Conservation (phyloP, 2,113 vertebrate genomes). For the Australoheros scitulus region DNA sequence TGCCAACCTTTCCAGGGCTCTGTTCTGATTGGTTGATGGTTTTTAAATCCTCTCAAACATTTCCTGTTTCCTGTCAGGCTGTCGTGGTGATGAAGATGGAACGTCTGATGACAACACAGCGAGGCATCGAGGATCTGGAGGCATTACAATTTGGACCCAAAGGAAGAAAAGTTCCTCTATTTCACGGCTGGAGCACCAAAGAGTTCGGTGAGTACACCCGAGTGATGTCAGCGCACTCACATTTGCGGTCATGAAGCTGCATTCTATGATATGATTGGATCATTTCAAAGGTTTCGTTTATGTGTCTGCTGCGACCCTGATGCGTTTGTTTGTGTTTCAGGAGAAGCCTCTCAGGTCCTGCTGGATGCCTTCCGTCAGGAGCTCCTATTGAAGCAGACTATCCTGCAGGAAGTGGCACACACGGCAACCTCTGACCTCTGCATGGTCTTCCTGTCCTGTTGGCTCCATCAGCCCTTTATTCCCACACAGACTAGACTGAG, state of each 20-base stretch:
- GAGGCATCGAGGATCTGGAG: constrained; percentile 87
- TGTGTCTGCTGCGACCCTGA: not conserved
- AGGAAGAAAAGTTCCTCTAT: constrained; percentile 74
- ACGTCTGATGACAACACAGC: constrained; percentile 83
- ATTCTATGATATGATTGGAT: not conserved
- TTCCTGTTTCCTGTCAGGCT: constrained; percentile 42
- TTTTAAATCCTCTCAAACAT: not conserved
- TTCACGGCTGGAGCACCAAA: constrained; percentile 87
- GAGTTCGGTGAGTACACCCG: constrained; percentile 83
- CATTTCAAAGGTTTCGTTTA: not conserved
- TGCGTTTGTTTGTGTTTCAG: constrained; percentile 68
- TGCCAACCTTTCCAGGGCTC: not conserved
- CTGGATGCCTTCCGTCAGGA: constrained; percentile 84
- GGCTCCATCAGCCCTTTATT: constrained; percentile 93
- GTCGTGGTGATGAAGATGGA: constrained; percentile 86
- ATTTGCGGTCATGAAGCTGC: not conserved
- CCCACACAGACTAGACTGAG: constrained; percentile 77
- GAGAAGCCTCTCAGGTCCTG: constrained; percentile 77
- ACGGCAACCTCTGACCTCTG: constrained; percentile 77
- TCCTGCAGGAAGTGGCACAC: constrained; percentile 88
- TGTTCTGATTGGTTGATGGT: not conserved
- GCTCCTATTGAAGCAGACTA: constrained; percentile 82
- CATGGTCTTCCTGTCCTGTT: constrained; percentile 89
- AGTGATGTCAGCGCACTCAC: not conserved
- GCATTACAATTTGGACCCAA: constrained; percentile 78